Base-by-base conservation (phyloP, 2,888 invertebrate genomes). In the Cheilosia vulpina region DNA sequence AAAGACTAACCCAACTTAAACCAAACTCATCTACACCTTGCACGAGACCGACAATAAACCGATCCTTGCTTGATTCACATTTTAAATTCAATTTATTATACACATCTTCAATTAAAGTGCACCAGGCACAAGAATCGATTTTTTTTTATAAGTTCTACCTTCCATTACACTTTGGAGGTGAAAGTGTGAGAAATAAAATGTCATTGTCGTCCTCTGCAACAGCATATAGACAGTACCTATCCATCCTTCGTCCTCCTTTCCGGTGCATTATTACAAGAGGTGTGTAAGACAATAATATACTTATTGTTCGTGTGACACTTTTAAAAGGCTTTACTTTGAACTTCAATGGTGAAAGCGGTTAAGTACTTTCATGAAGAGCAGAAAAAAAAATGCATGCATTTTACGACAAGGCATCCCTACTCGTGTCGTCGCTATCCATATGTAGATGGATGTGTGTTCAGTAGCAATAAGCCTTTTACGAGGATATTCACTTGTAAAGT, bases 241-340 rank as follows among this genome's bases (percentile, higher is more conserved):
- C 21, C 53, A 69, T 38, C 53, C 62, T 45, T 24, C 62, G 50
- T 34, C 34, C 47, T 66, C 65, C 45, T 65, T 69, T 62, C 52
- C 53, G 41, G 57, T 69, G 58, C 80, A 80, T 76, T 76, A 68
- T 65, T 53, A 47, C 45, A 43, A 72, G 71, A 85, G 66, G 80
- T 85, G 80, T 80, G 68, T 66, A 77, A 80, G 85, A 68, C 71
- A 77, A 85, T 76, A 80, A 68, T 81, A 85, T 81, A 71, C 72
- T 76, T 63, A 77, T 85, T 85, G 80, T 85, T 76, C 52, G 41
- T 65, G 79, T 71, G 76, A 85, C 66, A 80, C 80, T 80, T 80
- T 80, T 76, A 77, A 83, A 83, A 72, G 76, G 68, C 80, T 76
- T 80, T 80, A 77, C 78, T 85, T 80, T 85, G 85, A 85, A 85